These are phyloP conservation scores for Leucosticte australis DNA, from an alignment of 2,113 vertebrate genomes.

Conservation along the genomic window DNA sequence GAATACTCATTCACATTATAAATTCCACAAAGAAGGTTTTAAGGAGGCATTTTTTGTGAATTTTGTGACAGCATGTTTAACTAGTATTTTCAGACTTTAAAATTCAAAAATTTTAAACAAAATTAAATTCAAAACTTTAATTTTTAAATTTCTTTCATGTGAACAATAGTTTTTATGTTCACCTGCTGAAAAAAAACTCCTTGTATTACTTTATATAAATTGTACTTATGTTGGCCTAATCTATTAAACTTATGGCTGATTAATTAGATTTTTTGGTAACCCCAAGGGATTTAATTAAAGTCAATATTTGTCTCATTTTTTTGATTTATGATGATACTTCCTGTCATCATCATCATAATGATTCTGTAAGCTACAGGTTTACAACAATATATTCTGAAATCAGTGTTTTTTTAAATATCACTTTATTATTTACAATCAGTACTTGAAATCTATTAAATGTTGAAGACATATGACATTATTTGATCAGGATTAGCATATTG, in stretches of 20 bases:
- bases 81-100: not conserved
- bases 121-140: not conserved
- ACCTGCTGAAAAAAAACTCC: not conserved
- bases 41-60: not conserved
- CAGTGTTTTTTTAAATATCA: rapidly evolving
- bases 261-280: not conserved
- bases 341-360: not conserved
- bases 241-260: not conserved
- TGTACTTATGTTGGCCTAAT: not conserved
- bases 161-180: not conserved
- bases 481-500: not conserved
- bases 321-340: not conserved
- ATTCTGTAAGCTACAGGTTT: not conserved
- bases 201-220: not conserved
- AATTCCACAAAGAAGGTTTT: not conserved
- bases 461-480: not conserved
- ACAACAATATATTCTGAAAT: not conserved
- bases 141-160: not conserved
- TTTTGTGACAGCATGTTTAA: not conserved
- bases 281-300: not conserved
- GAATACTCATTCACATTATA: not conserved
- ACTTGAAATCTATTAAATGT: not conserved
- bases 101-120: too few relatives aligned
- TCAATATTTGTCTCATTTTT: not conserved
- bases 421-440: not conserved